Base-by-base conservation (phyloP, 2,888 invertebrate species). In the Dyspetes luteomarginatus region DNA sequence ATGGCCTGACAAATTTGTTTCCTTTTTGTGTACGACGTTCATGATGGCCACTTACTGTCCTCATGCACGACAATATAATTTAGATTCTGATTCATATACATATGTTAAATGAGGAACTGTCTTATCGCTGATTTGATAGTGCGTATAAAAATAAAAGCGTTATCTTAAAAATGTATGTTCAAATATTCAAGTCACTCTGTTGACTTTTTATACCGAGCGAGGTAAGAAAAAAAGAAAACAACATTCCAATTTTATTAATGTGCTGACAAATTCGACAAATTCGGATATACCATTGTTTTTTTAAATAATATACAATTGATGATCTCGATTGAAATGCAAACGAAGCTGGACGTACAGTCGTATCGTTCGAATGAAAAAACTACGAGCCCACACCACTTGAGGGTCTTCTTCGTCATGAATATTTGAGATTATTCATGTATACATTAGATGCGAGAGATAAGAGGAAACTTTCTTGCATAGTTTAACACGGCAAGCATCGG, bases 401-500 rank as follows among this genome's bases (percentile, higher is more conserved):
- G 55, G 41, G 52, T 56, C 55, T 43, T 50, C 67, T 36, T 30
- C 30, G 50, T 56, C 64, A 73, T 81, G 56, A 81, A 81, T 77
- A 65, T 73, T 73, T 55, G 48, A 73, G 56, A 72, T 69, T 77
- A 76, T 81, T 81, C 81, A 73, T 69, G 69, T 77, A 74, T 81
- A 68, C 77, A 73, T 77, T 62, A 77, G 55, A 56, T 65, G 52
- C 64, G 45, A 77, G 69, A 77, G 56, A 58, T 69, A 77, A 74
- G 56, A 73, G 36, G 58, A 68, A 24, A 30, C 19, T 48, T 52
- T 73, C 24, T 30, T 43, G 69, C 73, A 77, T 73, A 73, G 74
- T 73, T 77, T 74, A 77, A 56, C 73, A 26, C n/a, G 28, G 41
- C 60, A 45, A 73, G 28, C 58, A 65, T 15, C 30, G 45, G 19